phyloP scores from a whole-genome alignment of 2,113 vertebrate genomes.

The Alethe castanea region DNA sequence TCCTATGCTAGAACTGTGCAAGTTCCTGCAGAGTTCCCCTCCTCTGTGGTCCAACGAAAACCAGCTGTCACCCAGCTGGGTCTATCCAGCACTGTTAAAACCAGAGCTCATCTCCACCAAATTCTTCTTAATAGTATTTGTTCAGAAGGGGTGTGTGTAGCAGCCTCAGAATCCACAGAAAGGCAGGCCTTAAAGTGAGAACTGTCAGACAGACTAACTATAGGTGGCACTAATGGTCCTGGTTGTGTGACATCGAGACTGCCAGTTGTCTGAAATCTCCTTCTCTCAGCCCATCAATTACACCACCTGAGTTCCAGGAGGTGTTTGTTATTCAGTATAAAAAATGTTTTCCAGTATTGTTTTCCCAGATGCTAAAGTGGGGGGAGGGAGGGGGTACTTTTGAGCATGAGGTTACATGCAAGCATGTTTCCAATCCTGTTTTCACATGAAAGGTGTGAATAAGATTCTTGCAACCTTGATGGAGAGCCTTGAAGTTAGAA shows the following conservation, averaged over 20 bases:
- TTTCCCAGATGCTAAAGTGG: neutral
- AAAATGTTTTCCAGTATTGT: neutral
- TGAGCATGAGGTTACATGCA: neutral
- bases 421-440: neutral
- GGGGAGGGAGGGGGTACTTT: neutral
- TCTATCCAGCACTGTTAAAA: neutral
- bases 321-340: neutral
- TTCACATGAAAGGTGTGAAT: neutral
- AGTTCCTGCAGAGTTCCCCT: accelerated
- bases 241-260: neutral
- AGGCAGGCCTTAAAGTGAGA: neutral
- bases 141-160: neutral
- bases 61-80: neutral
- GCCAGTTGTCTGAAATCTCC: neutral
- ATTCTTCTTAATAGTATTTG: neutral
- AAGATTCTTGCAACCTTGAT: neutral
- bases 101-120: neutral
- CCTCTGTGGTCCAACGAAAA: neutral
- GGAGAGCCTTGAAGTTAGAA: neutral
- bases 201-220: neutral
- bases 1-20: neutral
- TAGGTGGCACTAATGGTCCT: constrained; percentile 36
- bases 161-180: neutral
- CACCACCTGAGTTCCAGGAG: neutral
- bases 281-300: neutral